Conservation (phyloP, 2,888 invertebrate species). For the Protophormia terraenovae region DNA sequence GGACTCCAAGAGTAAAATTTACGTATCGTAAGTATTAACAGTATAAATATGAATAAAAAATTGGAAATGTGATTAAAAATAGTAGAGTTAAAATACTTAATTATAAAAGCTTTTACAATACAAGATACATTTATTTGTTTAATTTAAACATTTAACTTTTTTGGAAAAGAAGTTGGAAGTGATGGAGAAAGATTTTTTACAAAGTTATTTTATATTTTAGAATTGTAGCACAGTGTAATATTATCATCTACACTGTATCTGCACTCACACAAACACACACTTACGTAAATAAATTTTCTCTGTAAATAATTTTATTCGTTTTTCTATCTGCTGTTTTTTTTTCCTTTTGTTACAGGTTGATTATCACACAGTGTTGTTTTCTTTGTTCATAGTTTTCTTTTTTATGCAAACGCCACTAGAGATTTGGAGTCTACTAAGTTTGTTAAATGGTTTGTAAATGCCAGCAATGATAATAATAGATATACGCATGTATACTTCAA, state of each 20-base stretch:
- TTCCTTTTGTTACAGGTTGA: not conserved
- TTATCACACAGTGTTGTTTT: not conserved
- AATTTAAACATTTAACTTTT: too few species aligned
- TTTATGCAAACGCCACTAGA: not conserved
- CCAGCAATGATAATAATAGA: not conserved
- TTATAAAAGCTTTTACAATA: too few species aligned
- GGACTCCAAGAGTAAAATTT: too few species aligned
- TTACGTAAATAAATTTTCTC: not conserved
- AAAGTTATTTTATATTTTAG: too few species aligned
- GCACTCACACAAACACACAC: not conserved
- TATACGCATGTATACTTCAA: not conserved
- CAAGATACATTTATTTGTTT: too few species aligned
- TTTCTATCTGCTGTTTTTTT: not conserved
- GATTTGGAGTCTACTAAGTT: conserved; percentile 40
- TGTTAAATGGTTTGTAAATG: conserved; percentile 47
- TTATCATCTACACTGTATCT: not conserved
- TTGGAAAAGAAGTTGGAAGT: too few species aligned
- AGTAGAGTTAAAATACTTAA: too few species aligned
- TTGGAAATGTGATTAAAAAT: too few species aligned
- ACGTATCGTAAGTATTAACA: too few species aligned
- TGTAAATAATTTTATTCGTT: not conserved
- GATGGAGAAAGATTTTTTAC: too few species aligned
- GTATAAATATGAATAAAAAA: too few species aligned
- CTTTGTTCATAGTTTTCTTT: not conserved
- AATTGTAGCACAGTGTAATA: too few species aligned